Evolutionary conservation across 2,888 invertebrate genomes (phyloP).

Genomic region (Tridacna gigas): DNA sequence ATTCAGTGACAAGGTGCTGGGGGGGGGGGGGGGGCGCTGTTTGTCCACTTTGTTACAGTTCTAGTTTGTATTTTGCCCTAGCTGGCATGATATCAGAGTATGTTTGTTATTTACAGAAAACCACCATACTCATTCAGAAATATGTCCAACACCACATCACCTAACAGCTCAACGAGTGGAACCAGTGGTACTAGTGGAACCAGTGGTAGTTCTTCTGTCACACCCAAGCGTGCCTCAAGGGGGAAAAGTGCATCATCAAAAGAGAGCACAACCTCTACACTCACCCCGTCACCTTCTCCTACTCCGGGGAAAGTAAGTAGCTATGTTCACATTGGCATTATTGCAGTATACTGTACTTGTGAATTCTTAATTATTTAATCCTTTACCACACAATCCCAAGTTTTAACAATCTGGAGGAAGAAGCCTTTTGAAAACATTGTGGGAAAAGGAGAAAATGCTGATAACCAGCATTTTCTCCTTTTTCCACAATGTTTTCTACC

Average conservation of each 20-base stretch:
- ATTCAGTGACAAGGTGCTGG: too few species aligned
- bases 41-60: too few species aligned
- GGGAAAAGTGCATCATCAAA: constrained; percentile 79
- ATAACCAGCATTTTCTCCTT: too few species aligned
- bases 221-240: constrained; percentile 77
- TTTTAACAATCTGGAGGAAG: too few species aligned
- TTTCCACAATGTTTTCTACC: too few species aligned
- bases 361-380: not conserved
- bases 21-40: too few species aligned
- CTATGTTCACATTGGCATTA: not conserved
- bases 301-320: constrained; percentile 79
- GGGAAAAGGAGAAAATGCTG: too few species aligned
- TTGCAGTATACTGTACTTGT: not conserved
- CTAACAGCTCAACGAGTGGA: constrained; percentile 81
- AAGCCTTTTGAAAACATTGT: too few species aligned
- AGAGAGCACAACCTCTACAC: constrained; percentile 81
- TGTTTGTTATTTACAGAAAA: constrained; percentile 39
- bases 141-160: constrained; percentile 80
- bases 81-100: too few species aligned
- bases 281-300: constrained; percentile 82
- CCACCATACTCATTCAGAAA: constrained; percentile 72
- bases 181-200: constrained; percentile 67
- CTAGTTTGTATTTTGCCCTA: too few species aligned
- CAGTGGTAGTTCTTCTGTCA: constrained; percentile 77
- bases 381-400: too few species aligned